Evolutionary conservation across 2,797 vertebrate genomes (phyloP).

Genomic region (Lagocephalus sceleratus): DNA sequence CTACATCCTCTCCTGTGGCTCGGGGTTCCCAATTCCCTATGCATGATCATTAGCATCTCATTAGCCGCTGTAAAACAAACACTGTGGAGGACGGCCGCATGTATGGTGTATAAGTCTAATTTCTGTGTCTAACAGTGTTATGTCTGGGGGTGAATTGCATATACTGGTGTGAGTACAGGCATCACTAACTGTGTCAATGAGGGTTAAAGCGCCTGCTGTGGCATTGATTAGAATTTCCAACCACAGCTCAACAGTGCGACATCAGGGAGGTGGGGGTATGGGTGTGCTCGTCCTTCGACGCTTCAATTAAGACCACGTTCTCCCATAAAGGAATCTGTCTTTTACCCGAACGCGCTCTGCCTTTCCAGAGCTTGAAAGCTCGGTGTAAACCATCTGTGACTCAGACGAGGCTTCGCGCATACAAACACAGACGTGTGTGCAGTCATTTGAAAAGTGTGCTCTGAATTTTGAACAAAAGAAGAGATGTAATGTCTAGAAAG

Average conservation of each 20-base stretch:
- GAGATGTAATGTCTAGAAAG: background rate
- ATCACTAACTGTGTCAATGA: slow-evolving; percentile 46
- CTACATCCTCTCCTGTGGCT: slow-evolving; percentile 45
- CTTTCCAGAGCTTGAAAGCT: slow-evolving; percentile 33
- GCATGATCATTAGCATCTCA: slow-evolving; percentile 76
- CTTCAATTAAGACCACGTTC: slow-evolving; percentile 26
- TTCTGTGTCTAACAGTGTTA: slow-evolving; percentile 41
- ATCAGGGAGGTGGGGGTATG: slow-evolving; percentile 45
- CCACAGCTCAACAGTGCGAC: slow-evolving; percentile 39
- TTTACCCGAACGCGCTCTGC: slow-evolving; percentile 39
- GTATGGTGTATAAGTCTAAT: slow-evolving; percentile 29
- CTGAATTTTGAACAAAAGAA: slow-evolving; percentile 26
- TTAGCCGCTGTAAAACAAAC: slow-evolving; percentile 61
- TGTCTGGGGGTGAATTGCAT: slow-evolving; percentile 33
- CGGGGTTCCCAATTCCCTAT: slow-evolving; percentile 56
- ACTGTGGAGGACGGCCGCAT: slow-evolving; percentile 14
- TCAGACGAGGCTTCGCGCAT: slow-evolving; percentile 28
- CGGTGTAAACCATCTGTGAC: slow-evolving; percentile 34
- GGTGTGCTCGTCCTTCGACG: slow-evolving; percentile 14
- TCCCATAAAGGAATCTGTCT: slow-evolving; percentile 23
- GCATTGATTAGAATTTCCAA: slow-evolving; percentile 61
- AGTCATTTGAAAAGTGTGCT: slow-evolving; percentile 28
- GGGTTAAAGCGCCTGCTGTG: slow-evolving; percentile 62
- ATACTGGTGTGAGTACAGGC: slow-evolving; percentile 18
- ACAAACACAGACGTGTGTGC: slow-evolving; percentile 37